These are phyloP conservation scores for Cryptomyrus ogoouensis DNA, from an alignment of 2,113 vertebrate species.

Conservation along the genomic window DNA sequence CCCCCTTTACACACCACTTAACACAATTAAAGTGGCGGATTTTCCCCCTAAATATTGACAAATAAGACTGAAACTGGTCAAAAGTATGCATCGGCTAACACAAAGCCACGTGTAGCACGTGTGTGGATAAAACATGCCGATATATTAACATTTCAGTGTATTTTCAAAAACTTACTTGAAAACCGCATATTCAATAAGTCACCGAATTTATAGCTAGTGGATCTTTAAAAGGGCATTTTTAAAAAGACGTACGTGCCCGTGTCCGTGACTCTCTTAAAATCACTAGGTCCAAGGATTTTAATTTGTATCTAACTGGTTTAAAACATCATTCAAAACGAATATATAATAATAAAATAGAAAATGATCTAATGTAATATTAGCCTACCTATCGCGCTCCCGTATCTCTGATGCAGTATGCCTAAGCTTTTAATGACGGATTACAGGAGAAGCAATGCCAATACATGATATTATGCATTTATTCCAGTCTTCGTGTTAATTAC, in stretches of 20 bases:
- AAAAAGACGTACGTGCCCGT: not conserved
- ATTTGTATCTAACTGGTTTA: not conserved
- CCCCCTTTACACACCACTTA: not conserved
- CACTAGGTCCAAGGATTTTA: not conserved
- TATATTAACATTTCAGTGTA: not conserved
- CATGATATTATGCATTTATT: not conserved
- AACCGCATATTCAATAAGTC: not conserved
- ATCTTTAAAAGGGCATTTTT: not conserved
- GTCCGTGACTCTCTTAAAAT: not conserved
- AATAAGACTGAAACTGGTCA: not conserved
- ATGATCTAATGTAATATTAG: not conserved
- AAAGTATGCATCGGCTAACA: not conserved
- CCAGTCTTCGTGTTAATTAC: not conserved
- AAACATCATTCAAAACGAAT: not conserved
- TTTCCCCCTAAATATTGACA: not conserved
- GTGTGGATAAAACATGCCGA: not conserved
- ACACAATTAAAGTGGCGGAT: not conserved
- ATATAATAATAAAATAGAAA: not conserved
- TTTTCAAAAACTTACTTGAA: not conserved
- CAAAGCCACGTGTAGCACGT: not conserved
- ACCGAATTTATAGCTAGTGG: not conserved
- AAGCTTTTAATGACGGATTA: not conserved
- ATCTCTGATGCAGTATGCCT: not conserved
- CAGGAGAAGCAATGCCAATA: not conserved
- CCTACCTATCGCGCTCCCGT: not conserved